Base-by-base conservation (phyloP, 1,140 invertebrate genomes). In the Steinernema khuongi region DNA sequence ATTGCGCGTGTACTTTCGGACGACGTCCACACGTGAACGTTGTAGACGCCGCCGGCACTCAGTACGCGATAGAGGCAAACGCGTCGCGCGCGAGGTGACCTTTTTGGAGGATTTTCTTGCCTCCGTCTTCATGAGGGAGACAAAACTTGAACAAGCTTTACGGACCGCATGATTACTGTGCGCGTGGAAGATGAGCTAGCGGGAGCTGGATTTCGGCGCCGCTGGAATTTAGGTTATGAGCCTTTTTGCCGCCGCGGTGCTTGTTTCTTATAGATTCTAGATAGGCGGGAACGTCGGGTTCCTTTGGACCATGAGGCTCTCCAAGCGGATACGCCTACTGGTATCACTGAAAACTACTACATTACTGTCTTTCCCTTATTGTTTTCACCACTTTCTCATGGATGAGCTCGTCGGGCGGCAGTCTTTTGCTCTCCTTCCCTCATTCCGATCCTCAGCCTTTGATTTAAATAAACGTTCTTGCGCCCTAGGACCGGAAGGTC, bases 191-290 rank as follows among this genome's bases (percentile, higher is more conserved):
- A 7, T 41, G 36, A 7, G 7, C n/a, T n/a, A 41, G 4, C 22
- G 50, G n/a, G n/a, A 60, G 50, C 50, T 60, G 22, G 50, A 60
- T 60, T 60, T 41, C 36, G 7, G 36, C 50, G 50, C 50, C 22
- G 11, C 4, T 60, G 50, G 50, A 60, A 60, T 60, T 60, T 60
- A 22, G 50, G 50, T 60, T 60, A 60, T 60, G 50, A 22, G 7
- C 11, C 7, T 60, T 60, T 60, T 60, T 60, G 7, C 4, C 14
- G 7, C 36, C 7, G 7, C 36, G 36, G 7, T 41, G 36, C 36
- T 7, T 60, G 50, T 22, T 11, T 60, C 26, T 60, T 60, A 4
- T 4, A 4, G 11, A 17, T 11, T 26, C 22, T 60, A 22, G 11
- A 60, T 7, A 60, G 50, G 50, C 50, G 50, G 50, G 50, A 14